These are phyloP conservation scores for Macrotis lagotis DNA, from an alignment of 2,113 vertebrate species.

Conservation along the genomic window DNA sequence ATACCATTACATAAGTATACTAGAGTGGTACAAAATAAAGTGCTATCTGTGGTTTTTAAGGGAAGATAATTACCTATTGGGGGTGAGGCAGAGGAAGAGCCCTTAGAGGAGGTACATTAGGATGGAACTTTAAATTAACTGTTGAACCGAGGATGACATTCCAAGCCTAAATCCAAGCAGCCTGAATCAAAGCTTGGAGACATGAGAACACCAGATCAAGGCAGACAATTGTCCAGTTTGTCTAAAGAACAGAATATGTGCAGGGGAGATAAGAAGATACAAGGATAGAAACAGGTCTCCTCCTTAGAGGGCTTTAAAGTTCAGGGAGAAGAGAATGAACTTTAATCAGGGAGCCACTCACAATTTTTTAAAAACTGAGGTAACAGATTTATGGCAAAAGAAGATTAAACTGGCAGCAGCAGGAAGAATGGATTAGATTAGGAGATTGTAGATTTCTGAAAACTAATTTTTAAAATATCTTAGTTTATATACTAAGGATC, in stretches of 20 bases:
- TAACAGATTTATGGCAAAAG: neutral
- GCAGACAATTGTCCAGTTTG: neutral
- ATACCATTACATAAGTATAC: neutral
- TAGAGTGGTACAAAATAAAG: neutral
- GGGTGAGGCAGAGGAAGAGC: neutral
- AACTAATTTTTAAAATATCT: neutral
- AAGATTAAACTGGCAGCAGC: neutral
- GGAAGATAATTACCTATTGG: no score
- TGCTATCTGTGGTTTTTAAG: neutral
- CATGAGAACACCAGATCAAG: neutral
- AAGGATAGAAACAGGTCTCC: neutral
- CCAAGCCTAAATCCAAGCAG: neutral
- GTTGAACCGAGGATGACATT: neutral
- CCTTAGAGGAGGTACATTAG: neutral
- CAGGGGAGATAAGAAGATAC: neutral
- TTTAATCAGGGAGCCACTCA: neutral
- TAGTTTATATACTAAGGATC: neutral
- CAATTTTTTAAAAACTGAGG: neutral
- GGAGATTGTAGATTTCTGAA: neutral
- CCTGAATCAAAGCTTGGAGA: neutral
- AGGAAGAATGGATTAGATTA: neutral
- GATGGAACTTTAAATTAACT: neutral
- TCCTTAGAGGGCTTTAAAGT: neutral
- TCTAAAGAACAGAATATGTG: neutral
- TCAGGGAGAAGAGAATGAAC: neutral